Evolutionary conservation across 1,140 invertebrate genomes (phyloP).

Genomic region (Drosophila sulfurigaster): DNA sequence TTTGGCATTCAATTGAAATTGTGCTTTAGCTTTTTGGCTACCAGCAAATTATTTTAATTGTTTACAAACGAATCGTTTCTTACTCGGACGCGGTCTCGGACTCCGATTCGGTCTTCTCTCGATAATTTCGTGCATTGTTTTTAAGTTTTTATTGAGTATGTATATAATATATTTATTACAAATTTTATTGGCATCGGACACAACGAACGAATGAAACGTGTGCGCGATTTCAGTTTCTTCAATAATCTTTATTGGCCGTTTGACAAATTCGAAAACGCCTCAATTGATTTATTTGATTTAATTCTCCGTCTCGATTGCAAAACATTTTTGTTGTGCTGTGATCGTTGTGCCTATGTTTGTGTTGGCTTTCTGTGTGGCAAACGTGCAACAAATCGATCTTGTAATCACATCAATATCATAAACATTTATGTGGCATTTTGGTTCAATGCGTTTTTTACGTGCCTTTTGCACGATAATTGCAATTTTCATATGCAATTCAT

Average conservation of each 20-base stretch:
- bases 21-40: slow-evolving; percentile 37
- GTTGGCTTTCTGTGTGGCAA: slow-evolving; percentile 36
- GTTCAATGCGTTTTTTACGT: slow-evolving; percentile 38
- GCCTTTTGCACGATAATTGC: slow-evolving; percentile 30
- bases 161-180: slow-evolving; percentile 75
- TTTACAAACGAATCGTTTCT: slow-evolving; percentile 70
- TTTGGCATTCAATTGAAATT: slow-evolving; percentile 45
- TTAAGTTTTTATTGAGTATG: slow-evolving; percentile 44
- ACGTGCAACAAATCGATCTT: slow-evolving; percentile 60
- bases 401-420: slow-evolving; percentile 55
- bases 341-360: background rate
- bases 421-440: slow-evolving; percentile 22
- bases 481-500: background rate
- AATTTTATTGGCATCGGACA: slow-evolving; percentile 67
- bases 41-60: slow-evolving; percentile 78
- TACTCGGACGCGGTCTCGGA: slow-evolving; percentile 29
- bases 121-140: slow-evolving; percentile 29
- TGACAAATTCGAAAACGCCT: slow-evolving; percentile 80
- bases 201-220: slow-evolving; percentile 19
- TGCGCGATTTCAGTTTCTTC: slow-evolving; percentile 62
- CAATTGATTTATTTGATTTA: slow-evolving; percentile 82
- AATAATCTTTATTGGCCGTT: slow-evolving; percentile 79
- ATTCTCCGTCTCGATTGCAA: slow-evolving; percentile 58
- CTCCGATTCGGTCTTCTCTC: slow-evolving; percentile 43
- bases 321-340: slow-evolving; percentile 19